Base-by-base conservation (phyloP, 2,113 vertebrate species). In the Athene noctua region DNA sequence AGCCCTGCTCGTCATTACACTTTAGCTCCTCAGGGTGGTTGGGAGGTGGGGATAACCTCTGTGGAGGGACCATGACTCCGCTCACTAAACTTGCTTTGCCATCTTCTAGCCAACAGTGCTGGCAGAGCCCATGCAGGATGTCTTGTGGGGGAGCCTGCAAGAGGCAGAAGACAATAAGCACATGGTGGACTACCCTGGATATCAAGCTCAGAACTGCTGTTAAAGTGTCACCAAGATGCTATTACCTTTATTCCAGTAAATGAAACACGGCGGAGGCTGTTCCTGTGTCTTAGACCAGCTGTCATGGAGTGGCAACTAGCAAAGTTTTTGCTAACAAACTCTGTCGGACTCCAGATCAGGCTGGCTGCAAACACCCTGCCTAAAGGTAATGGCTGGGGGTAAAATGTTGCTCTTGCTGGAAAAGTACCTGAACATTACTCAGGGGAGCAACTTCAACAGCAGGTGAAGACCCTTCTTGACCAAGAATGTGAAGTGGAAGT, bases 241-340 rank as follows among this genome's bases (percentile, higher is more conserved):
- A 22, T 57, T 72, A 32, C 20, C 17, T 20, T 66, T 72, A 62
- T 46, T 51, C 6, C 18, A 34, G 54, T 29, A 68, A 67, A 92
- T 9, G 8, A 62, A 82, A 54, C 13, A 30, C 0, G 1, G 6
- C 32, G 9, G 4, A 4, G 10, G 10, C 5, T 26, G 46, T 80
- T 89, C 23, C 23, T 30, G 9, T 61, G 30, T 54, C 51, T 61
- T 71, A 67, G 51, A 65, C 10, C 30, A 54, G 30, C n/a, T 65
- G 51, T 23, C 29, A 36, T 8, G 49, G 25, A 63, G 18, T 16
- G 23, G 2, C 27, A 67, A 14, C 23, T 32, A 63, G 18, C 20
- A 74, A 74, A 38, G 3, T 5, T 78, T 47, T 44, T 55, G 13
- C 22, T 81, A 21, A 10, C 20, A 62, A 62, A 34, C 6, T 63